Base-by-base conservation (phyloP, 1,140 invertebrate genomes). In the Zophobas morio region DNA sequence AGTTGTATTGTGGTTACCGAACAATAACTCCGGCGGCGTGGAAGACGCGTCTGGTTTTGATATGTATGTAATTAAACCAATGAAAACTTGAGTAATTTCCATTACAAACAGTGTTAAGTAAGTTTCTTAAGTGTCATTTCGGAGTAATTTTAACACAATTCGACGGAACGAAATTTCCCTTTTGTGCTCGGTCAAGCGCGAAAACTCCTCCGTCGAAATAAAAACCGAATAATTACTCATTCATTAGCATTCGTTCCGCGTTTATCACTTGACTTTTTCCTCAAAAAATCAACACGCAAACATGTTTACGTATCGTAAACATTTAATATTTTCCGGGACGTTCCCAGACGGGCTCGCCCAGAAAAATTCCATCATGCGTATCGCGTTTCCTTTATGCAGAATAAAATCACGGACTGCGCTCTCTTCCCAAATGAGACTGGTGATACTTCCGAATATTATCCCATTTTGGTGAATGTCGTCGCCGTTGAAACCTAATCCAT, bases 21-120 rank as follows among this genome's bases (percentile, higher is more conserved):
- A n/a, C 6, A 32, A 3, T 8, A 2, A 42, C 37, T 3, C 8
- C 3, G 4, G n/a, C n/a, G 39, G 57, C 35, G 34, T 1, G 37
- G 3, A n/a, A n/a, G 49, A 51, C 49, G n/a, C 3, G 20, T 66
- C 60, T 66, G 60, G 36, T 42, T 66, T 66, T 66, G 60, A 66
- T 66, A 66, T 37, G 36, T 57, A 46, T 51, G 60, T 66, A 66
- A 66, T 66, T 66, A 66, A 66, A 66, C 36, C 35, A 66, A 40
- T 40, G 37, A 36, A 56, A 56, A 56, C 34, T 56, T 33, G 54
- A 56, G 42, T 40, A 66, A 66, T 42, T 66, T 66, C 8, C 60
- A 66, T 66, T 36, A 42, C 60, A 66, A 66, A 66, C 57, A 37
- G 46, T 56, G 2, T 56, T 56, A 56, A 6, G 42, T 6, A 46